A percentile compares a stretch with the other conserved stretches of the same genome.
Evolutionary conservation across 2,113 vertebrate genomes (phyloP).

Genomic region (Otocyon megalotis): DNA sequence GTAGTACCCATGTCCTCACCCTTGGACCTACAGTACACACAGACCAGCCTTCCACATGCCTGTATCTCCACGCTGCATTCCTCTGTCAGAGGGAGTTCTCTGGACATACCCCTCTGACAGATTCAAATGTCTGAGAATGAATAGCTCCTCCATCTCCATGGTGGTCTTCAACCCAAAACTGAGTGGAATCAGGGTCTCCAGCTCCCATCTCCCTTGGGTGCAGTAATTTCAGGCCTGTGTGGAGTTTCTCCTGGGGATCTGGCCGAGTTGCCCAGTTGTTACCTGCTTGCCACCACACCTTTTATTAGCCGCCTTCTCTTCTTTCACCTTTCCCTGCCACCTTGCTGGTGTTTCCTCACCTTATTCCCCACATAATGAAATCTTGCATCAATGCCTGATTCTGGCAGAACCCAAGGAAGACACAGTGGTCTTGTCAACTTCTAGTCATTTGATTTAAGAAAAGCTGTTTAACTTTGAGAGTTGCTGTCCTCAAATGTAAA

Average conservation of each 20-base stretch:
- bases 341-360: neutral
- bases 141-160: fast-evolving
- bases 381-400: neutral
- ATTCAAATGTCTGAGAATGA: neutral
- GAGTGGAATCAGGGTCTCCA: neutral
- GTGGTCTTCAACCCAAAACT: neutral
- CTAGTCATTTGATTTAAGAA: neutral
- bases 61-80: neutral
- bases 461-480: neutral
- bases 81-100: neutral
- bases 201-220: neutral
- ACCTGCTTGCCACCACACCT: neutral
- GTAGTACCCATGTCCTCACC: fast-evolving
- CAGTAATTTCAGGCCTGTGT: no score
- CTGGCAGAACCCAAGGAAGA: neutral
- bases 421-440: neutral
- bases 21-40: neutral
- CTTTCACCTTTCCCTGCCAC: neutral
- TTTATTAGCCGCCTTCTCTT: neutral
- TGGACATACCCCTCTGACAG: neutral
- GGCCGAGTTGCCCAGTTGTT: no score
- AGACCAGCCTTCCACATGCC: neutral
- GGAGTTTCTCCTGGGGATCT: neutral
- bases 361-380: neutral
- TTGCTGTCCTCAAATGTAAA: neutral